Conservation (phyloP, 2,113 vertebrate genomes). For the Arizona elegans region DNA sequence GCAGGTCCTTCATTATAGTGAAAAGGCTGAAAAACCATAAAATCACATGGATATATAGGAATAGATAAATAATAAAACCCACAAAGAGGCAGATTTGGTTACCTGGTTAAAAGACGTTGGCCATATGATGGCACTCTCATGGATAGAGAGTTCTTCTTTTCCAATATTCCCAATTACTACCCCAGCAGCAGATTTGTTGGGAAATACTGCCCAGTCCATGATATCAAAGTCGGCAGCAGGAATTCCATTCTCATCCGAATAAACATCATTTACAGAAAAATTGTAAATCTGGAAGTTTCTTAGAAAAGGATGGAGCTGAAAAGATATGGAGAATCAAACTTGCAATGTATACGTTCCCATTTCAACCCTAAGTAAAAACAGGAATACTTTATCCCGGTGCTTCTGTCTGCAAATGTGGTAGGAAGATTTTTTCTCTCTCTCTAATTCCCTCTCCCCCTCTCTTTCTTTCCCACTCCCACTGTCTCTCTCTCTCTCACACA, state of each 20-base stretch:
- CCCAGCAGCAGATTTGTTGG: neutral
- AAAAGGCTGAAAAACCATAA: neutral
- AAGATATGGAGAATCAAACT: neutral
- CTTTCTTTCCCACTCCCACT: neutral
- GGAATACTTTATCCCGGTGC: neutral
- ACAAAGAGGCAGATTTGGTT: neutral
- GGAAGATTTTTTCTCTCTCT: neutral
- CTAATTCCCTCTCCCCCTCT: neutral
- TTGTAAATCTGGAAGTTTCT: neutral
- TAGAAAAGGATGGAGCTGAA: neutral
- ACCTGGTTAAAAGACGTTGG: neutral
- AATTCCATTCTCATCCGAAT: neutral
- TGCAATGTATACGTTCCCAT: neutral
- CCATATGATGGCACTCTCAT: neutral
- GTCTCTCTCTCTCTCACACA: neutral
- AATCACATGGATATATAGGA: neutral
- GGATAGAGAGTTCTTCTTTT: neutral
- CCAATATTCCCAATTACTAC: neutral
- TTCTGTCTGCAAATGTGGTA: neutral
- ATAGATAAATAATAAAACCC: neutral
- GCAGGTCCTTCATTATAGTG: fast-evolving
- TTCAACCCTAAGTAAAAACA: neutral
- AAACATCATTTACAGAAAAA: neutral
- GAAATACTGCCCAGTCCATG: neutral
- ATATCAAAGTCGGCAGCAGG: neutral